Evolutionary conservation across 1,140 invertebrate genomes (phyloP).

Genomic region (Brachionus manjavacas): DNA sequence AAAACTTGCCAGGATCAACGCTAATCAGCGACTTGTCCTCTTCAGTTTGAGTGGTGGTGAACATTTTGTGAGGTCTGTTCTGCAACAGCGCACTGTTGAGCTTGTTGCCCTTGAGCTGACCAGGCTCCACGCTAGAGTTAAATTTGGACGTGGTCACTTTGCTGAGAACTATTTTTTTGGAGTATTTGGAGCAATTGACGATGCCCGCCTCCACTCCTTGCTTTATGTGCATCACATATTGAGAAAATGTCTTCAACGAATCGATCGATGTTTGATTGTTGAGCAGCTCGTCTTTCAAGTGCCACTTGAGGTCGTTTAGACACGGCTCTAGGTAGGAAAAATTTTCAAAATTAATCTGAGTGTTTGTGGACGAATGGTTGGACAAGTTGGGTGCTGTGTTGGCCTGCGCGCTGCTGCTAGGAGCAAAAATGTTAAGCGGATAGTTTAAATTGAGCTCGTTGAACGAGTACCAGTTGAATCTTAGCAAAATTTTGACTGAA

Average conservation of each 20-base stretch:
- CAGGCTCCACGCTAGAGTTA: background rate
- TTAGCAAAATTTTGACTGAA: slow-evolving; percentile 10
- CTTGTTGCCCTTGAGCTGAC: background rate
- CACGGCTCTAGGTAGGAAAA: background rate
- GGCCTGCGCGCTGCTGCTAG: background rate
- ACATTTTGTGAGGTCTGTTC: background rate
- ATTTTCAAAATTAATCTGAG: background rate
- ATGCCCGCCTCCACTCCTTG: background rate
- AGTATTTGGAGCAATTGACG: background rate
- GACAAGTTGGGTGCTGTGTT: background rate
- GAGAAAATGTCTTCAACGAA: background rate
- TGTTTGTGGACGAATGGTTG: slow-evolving; percentile 10
- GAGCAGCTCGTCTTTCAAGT: slow-evolving; percentile 18
- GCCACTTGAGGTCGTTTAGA: background rate
- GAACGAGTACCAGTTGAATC: slow-evolving; percentile 41
- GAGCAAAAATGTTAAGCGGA: background rate
- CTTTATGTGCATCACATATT: background rate
- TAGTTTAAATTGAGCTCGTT: slow-evolving; percentile 8
- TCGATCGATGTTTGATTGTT: background rate
- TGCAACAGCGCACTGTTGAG: background rate
- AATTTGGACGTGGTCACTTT: background rate
- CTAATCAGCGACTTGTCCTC: background rate
- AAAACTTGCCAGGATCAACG: background rate
- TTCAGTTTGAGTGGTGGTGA: background rate
- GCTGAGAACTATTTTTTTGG: background rate